Evolutionary conservation across 2,888 invertebrate genomes (phyloP).

Genomic region (Leptura quadrifasciata): DNA sequence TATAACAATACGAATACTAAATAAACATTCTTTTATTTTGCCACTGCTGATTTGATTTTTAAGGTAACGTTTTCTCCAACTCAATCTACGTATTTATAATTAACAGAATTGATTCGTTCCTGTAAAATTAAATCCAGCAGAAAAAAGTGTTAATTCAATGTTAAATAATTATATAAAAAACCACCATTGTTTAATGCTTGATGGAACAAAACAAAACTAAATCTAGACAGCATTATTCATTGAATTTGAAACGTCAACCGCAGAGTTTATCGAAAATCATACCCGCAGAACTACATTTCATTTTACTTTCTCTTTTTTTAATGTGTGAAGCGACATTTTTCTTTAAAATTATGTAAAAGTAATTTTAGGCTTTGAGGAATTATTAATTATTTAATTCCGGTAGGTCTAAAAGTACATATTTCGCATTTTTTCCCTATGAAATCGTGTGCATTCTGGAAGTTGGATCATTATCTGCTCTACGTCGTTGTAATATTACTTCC

Average conservation of each 20-base stretch:
- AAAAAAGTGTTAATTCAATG: slow-evolving; percentile 27
- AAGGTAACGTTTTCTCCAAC: not conserved
- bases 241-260: not conserved
- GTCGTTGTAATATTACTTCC: too few relatives aligned
- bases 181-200: slow-evolving; percentile 9
- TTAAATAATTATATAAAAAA: slow-evolving; percentile 23
- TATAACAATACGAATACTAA: too few relatives aligned
- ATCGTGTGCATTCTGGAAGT: too few relatives aligned
- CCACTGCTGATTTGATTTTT: not conserved
- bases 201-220: slow-evolving; percentile 21
- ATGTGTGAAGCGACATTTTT: not conserved
- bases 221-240: slow-evolving; percentile 19
- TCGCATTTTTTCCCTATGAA: too few relatives aligned
- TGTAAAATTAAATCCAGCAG: not conserved
- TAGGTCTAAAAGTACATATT: too few relatives aligned
- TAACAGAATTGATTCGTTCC: slow-evolving; percentile 9
- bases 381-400: too few relatives aligned
- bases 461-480: too few relatives aligned
- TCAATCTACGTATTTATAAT: not conserved
- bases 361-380: not conserved
- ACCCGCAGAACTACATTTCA: slow-evolving; percentile 1
- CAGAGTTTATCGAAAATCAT: slow-evolving; percentile 3
- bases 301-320: slow-evolving; percentile 12
- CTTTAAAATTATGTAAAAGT: not conserved
- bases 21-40: too few relatives aligned